Conservation (phyloP, 2,888 invertebrate genomes). For the Geophilus truncorum region DNA sequence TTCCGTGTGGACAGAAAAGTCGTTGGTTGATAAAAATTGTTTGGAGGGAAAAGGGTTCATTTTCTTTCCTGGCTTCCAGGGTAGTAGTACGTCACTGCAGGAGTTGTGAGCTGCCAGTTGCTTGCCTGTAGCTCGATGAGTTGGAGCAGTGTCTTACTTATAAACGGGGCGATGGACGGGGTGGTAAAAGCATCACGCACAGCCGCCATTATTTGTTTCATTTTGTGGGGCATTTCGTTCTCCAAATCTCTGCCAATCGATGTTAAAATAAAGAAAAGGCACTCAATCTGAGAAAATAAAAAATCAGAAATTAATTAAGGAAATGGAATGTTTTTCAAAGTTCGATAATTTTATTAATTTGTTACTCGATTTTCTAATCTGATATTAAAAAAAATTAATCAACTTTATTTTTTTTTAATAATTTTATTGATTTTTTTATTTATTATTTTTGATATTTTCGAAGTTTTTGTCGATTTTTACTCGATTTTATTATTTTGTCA, state of each 20-base stretch:
- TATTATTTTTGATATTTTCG: too few relatives aligned
- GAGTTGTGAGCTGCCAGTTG: slow-evolving; percentile 83
- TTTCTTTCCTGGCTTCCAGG: slow-evolving; percentile 37
- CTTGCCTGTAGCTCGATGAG: slow-evolving; percentile 85
- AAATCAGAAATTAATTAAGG: slow-evolving; percentile 17
- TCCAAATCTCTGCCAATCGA: slow-evolving; percentile 84
- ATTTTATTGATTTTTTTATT: too few relatives aligned
- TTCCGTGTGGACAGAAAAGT: neutral
- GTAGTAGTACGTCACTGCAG: slow-evolving; percentile 77
- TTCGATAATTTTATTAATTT: too few relatives aligned
- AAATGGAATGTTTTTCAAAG: too few relatives aligned
- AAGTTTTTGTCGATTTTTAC: too few relatives aligned
- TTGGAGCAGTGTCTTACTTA: slow-evolving; percentile 77
- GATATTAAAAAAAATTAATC: too few relatives aligned
- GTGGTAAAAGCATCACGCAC: slow-evolving; percentile 79
- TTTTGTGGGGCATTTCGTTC: slow-evolving; percentile 69
- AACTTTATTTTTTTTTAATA: too few relatives aligned
- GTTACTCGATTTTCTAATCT: too few relatives aligned
- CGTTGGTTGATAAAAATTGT: too few relatives aligned
- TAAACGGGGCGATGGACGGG: slow-evolving; percentile 60
- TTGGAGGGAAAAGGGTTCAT: neutral
- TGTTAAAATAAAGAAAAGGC: slow-evolving; percentile 80
- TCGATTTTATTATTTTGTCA: too few relatives aligned
- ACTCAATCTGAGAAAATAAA: slow-evolving; percentile 63
- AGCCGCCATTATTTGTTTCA: slow-evolving; percentile 70